Conservation (phyloP, 2,888 invertebrate genomes). For the Chaetogeoica ovagalla region DNA sequence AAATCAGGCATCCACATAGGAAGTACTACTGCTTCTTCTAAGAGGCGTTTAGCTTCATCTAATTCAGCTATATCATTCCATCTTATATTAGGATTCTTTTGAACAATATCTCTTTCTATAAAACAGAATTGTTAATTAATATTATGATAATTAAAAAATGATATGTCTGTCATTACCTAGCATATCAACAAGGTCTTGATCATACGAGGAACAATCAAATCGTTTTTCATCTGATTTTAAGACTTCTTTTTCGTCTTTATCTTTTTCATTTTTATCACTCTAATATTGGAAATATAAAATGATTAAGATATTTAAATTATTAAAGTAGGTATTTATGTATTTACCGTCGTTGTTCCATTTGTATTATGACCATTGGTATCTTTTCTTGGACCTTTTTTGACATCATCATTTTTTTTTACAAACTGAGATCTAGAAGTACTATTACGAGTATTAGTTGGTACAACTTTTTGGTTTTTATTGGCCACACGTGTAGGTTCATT, state of each 20-base stretch:
- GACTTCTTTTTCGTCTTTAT: conserved; percentile 68
- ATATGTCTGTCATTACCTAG: conserved; percentile 65
- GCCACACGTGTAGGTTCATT: conserved; percentile 52
- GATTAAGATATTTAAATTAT: conserved; percentile 2
- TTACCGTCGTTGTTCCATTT: conserved; percentile 50
- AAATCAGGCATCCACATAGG: conserved; percentile 98
- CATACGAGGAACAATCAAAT: conserved; percentile 82
- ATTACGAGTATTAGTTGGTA: conserved; percentile 50
- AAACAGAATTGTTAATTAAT: conserved; percentile 25
- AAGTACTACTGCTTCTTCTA: conserved; percentile 96
- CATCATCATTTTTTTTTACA: conserved; percentile 53
- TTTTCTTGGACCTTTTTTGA: conserved; percentile 55
- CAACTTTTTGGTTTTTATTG: conserved; percentile 52
- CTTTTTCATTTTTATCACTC: conserved; percentile 57
- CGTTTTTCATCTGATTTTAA: conserved; percentile 73
- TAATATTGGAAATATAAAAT: conserved; percentile 24
- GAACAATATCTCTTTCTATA: conserved; percentile 88
- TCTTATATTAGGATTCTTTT: conserved; percentile 92
- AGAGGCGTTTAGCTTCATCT: conserved; percentile 81
- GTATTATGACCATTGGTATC: conserved; percentile 54
- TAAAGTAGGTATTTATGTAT: neutral
- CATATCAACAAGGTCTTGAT: conserved; percentile 90
- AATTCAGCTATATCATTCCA: conserved; percentile 95
- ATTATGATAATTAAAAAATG: neutral
- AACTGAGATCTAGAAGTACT: conserved; percentile 53